Conservation (phyloP, 2,888 invertebrate genomes). For the Eristalinus sepulchralis region DNA sequence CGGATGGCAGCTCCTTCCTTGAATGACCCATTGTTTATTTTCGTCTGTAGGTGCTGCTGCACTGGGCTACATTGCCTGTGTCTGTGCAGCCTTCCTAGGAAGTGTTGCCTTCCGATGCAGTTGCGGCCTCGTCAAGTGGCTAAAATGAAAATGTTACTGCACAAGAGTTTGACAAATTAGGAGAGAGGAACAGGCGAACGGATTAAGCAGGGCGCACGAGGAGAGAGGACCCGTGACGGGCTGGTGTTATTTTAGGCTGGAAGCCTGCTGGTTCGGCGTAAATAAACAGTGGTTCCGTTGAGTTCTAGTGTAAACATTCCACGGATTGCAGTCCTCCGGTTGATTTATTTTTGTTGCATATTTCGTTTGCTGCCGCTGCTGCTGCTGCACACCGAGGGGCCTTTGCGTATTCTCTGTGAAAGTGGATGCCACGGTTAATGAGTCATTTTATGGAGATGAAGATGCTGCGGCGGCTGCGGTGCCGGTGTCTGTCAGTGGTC, state of each 20-base stretch:
- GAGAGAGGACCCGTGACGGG: slow-evolving; percentile 15
- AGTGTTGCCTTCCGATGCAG: slow-evolving; percentile 19
- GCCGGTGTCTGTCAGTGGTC: slow-evolving; percentile 57
- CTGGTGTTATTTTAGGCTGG: slow-evolving; percentile 67
- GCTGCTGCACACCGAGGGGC: background rate
- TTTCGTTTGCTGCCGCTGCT: slow-evolving; percentile 40
- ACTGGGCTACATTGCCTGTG: background rate
- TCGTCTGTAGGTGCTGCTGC: slow-evolving; percentile 50
- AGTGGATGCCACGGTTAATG: slow-evolving; percentile 61
- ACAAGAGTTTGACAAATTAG: slow-evolving; percentile 62
- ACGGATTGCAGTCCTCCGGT: background rate
- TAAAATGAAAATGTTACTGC: slow-evolving; percentile 56
- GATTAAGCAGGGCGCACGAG: slow-evolving; percentile 41
- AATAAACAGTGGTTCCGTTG: slow-evolving; percentile 56
- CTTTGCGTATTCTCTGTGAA: slow-evolving; percentile 31
- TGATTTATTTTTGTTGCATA: slow-evolving; percentile 69
- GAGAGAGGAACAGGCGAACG: slow-evolving; percentile 55
- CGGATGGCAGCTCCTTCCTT: slow-evolving; percentile 27
- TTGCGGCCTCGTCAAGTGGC: slow-evolving; percentile 61
- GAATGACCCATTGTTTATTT: slow-evolving; percentile 68
- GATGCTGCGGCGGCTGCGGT: slow-evolving; percentile 1
- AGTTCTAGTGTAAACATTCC: slow-evolving; percentile 57
- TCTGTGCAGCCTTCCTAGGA: slow-evolving; percentile 15
- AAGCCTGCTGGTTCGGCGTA: slow-evolving; percentile 58
- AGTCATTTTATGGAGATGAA: slow-evolving; percentile 53